phyloP scores from a whole-genome alignment of 53 echinoderm and acorn worm species.

The Mesocentrotus franciscanus region DNA sequence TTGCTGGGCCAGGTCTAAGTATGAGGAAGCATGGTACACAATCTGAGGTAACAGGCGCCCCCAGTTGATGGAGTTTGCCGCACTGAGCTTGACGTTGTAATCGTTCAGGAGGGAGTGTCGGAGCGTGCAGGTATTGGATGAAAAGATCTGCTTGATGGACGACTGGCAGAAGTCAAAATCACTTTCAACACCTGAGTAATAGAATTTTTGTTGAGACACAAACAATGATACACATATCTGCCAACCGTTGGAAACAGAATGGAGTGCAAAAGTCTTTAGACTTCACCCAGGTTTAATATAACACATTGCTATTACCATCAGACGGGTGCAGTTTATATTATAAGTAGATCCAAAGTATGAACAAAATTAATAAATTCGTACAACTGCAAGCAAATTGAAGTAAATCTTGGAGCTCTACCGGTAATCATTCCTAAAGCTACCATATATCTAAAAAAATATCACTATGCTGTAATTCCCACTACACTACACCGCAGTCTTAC shows the following conservation, averaged over 20 bases:
- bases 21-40: slow-evolving; percentile 94
- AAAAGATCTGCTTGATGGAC: slow-evolving; percentile 88
- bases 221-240: neutral
- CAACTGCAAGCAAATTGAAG: too few relatives aligned
- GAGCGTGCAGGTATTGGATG: slow-evolving; percentile 52
- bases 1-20: slow-evolving; percentile 81
- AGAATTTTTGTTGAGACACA: neutral
- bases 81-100: slow-evolving; percentile 82
- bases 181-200: slow-evolving; percentile 79
- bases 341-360: too few relatives aligned
- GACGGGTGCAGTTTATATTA: too few relatives aligned
- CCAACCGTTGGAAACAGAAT: neutral
- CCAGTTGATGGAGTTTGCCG: slow-evolving; percentile 99
- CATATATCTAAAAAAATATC: too few relatives aligned
- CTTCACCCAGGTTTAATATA: too few relatives aligned
- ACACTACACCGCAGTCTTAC: too few relatives aligned
- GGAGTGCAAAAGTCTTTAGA: neutral
- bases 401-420: too few relatives aligned
- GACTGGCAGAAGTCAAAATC: slow-evolving; percentile 98
- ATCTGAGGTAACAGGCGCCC: slow-evolving; percentile 95
- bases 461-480: too few relatives aligned
- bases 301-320: neutral
- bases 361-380: too few relatives aligned
- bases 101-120: slow-evolving; percentile 63
- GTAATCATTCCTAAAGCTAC: too few relatives aligned